phyloP scores from a whole-genome alignment of 2,113 vertebrate genomes.

The Dromas ardeola region DNA sequence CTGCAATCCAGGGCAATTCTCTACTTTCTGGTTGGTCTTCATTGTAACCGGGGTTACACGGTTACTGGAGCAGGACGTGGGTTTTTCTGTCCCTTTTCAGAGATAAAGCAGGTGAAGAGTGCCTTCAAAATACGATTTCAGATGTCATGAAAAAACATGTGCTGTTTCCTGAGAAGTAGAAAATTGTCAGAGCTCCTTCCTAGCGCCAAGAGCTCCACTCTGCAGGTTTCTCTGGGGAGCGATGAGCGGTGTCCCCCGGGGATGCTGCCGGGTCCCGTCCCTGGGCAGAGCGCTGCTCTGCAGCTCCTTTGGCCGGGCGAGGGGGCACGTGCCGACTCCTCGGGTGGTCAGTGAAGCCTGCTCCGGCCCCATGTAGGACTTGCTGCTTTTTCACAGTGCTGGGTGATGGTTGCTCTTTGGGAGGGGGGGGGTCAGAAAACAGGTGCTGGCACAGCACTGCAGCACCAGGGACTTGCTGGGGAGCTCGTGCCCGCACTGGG shows the following conservation, averaged over 20 bases:
- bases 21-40: rapidly evolving
- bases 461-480: rapidly evolving
- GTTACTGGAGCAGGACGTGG: neutral
- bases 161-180: neutral
- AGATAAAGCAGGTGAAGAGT: neutral
- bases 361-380: rapidly evolving
- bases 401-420: neutral
- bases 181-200: neutral
- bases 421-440: neutral
- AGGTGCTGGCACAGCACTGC: rapidly evolving
- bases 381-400: rapidly evolving
- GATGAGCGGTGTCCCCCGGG: rapidly evolving
- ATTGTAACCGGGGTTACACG: rapidly evolving
- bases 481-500: rapidly evolving
- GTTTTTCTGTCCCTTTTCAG: neutral
- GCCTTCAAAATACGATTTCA: neutral
- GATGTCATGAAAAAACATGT: rapidly evolving
- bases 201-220: no score
- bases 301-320: rapidly evolving
- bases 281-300: neutral
- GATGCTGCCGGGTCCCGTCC: neutral
- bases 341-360: neutral
- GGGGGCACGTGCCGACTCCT: neutral
- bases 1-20: no score
- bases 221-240: neutral